Percentiles rank a stretch among this genome's conserved stretches.
These are phyloP conservation scores for Nothobranchius furzeri DNA, from an alignment of 2,113 vertebrate species.

Conservation along the genomic window DNA sequence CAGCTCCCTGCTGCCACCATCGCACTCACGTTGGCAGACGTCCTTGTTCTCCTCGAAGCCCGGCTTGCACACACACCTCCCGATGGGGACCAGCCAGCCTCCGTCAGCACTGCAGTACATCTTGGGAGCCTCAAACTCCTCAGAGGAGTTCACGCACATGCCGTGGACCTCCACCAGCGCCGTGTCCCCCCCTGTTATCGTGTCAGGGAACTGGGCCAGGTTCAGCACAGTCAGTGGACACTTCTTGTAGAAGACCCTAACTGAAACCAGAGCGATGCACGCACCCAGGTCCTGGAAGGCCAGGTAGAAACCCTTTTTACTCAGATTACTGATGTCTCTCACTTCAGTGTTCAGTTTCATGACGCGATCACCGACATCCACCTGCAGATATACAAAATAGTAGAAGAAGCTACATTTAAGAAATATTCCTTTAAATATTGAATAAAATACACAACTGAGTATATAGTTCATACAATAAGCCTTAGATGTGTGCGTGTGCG, in stretches of 20 bases:
- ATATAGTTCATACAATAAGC: too few relatives aligned
- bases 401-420: too few relatives aligned
- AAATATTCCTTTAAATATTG: too few relatives aligned
- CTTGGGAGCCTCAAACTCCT: conserved; percentile 84
- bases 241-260: conserved; percentile 86
- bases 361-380: conserved; percentile 85
- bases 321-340: conserved; percentile 83
- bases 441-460: too few relatives aligned
- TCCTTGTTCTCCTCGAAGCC: conserved; percentile 85
- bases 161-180: conserved; percentile 85
- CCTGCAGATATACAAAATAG: conserved; percentile 45
- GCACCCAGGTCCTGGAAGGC: conserved; percentile 86
- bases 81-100: conserved; percentile 86
- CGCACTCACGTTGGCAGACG: conserved; percentile 82
- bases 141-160: conserved; percentile 81
- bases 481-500: not conserved
- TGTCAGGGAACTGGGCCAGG: conserved; percentile 84
- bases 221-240: conserved; percentile 83
- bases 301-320: conserved; percentile 85
- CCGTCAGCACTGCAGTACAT: conserved; percentile 88
- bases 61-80: conserved; percentile 83
- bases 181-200: conserved; percentile 83
- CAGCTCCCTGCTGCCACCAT: not conserved
- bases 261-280: conserved; percentile 84
- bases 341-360: conserved; percentile 87